Percentiles rank a stretch among this genome's conserved stretches.
These are phyloP conservation scores for Drosophila parabipectinata DNA, from an alignment of 1,140 invertebrate genomes.

Conservation along the genomic window DNA sequence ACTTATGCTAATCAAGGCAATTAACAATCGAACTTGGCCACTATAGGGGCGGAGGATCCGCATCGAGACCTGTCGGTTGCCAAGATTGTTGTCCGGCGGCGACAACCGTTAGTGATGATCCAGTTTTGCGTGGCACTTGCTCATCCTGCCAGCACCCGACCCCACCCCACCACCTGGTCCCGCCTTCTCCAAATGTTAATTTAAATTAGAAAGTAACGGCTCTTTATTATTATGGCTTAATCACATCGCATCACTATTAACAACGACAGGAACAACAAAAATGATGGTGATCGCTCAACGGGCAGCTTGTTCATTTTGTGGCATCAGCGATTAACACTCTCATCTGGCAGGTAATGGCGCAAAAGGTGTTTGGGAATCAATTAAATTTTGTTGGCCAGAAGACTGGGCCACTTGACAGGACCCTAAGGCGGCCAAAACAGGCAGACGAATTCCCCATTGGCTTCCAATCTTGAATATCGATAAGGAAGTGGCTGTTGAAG, in stretches of 20 bases:
- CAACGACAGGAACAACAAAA: slow-evolving; percentile 18
- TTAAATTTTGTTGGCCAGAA: slow-evolving; percentile 55
- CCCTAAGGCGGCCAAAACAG: slow-evolving; percentile 37
- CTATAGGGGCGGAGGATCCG: slow-evolving; percentile 48
- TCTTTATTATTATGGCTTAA: slow-evolving; percentile 80
- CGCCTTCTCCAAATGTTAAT: slow-evolving; percentile 54
- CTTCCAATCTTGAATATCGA: not conserved
- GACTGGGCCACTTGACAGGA: slow-evolving; percentile 42
- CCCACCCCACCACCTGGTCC: not conserved
- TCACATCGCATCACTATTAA: slow-evolving; percentile 63
- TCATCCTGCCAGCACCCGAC: slow-evolving; percentile 3
- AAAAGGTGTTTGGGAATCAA: slow-evolving; percentile 73
- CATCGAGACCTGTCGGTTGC: slow-evolving; percentile 26
- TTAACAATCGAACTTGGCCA: slow-evolving; percentile 47
- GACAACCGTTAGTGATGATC: slow-evolving; percentile 51
- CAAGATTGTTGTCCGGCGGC: slow-evolving; percentile 44
- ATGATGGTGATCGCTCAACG: slow-evolving; percentile 34
- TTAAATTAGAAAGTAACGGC: slow-evolving; percentile 77
- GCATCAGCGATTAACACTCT: slow-evolving; percentile 67
- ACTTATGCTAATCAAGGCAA: slow-evolving; percentile 73
- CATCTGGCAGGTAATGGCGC: slow-evolving; percentile 63
- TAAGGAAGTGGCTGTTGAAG: not conserved
- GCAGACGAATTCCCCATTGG: slow-evolving; percentile 41
- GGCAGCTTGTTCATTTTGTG: slow-evolving; percentile 46
- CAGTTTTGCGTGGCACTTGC: slow-evolving; percentile 41